phyloP scores from a whole-genome alignment of 2,113 vertebrate species.

The Myrmophylax atrothorax region DNA sequence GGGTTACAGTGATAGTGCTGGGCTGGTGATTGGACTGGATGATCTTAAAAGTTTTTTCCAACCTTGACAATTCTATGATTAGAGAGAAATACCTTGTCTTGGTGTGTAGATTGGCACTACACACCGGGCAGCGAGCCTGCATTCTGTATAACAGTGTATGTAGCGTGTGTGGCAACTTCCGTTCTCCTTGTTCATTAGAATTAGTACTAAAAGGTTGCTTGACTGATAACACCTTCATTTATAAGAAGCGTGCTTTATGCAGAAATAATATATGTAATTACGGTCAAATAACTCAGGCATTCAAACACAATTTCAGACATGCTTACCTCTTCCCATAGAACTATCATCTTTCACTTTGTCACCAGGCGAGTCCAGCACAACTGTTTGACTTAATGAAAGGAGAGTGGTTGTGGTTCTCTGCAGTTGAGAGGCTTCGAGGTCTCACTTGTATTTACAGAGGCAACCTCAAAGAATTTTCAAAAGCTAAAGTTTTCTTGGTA shows the following conservation, averaged over 20 bases:
- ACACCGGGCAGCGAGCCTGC: not conserved
- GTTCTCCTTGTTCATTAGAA: not conserved
- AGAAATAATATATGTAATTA: not conserved
- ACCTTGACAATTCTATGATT: not conserved
- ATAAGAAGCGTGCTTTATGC: not conserved
- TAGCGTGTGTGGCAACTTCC: accelerated
- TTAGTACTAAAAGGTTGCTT: not conserved
- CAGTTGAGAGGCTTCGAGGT: not conserved
- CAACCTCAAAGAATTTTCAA: not conserved
- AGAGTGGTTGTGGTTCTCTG: not conserved
- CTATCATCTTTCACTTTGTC: not conserved
- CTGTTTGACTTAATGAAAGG: not conserved
- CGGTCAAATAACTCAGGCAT: not conserved
- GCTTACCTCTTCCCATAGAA: not conserved
- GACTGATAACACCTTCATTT: not conserved
- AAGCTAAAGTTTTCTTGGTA: not conserved
- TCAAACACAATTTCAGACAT: not conserved
- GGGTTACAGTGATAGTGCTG: not conserved
- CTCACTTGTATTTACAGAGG: not conserved
- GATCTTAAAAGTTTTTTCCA: not conserved
- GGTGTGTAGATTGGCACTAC: not conserved
- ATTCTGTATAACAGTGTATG: not conserved
- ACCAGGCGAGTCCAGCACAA: not conserved
- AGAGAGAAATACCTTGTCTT: not conserved
- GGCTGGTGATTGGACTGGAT: not conserved